Percentiles rank a stretch among this genome's conserved stretches.
phyloP scores from a whole-genome alignment of 2,113 vertebrate genomes.

The Shinisaurus crocodilurus region DNA sequence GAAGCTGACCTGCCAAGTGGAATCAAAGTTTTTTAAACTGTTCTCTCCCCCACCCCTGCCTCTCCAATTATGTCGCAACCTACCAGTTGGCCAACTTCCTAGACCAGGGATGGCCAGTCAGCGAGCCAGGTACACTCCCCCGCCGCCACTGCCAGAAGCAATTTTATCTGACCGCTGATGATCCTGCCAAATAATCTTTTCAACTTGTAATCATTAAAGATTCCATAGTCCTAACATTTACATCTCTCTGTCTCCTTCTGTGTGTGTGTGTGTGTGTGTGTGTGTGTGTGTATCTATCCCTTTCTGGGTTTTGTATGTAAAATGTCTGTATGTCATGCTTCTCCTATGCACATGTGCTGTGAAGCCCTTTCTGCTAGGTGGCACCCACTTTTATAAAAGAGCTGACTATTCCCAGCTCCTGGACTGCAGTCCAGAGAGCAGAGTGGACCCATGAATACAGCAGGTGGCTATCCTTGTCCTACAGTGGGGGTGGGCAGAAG shows the following conservation, averaged over 20 bases:
- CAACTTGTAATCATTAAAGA: no score
- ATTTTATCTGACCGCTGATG: background rate
- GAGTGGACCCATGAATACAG: no score
- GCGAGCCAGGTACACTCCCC: background rate
- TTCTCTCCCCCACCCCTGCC: background rate
- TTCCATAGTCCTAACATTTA: no score
- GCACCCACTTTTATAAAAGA: background rate
- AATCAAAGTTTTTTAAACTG: background rate
- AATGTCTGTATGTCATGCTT: background rate
- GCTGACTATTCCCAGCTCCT: background rate
- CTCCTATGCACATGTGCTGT: background rate
- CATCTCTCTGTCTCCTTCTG: no score
- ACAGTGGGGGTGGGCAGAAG: no score
- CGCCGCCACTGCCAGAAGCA: background rate
- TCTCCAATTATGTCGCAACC: background rate
- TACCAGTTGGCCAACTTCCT: no score
- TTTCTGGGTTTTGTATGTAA: background rate
- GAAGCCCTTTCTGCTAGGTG: background rate
- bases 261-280: no score
- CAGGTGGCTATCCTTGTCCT: background rate
- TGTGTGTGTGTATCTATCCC: no score
- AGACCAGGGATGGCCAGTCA: no score
- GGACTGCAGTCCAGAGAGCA: background rate
- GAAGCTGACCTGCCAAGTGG: background rate
- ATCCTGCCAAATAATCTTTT: no score